A percentile compares a stretch with the other conserved stretches of the same genome.
phyloP scores from a whole-genome alignment of 2,888 invertebrate genomes.

The Saturnia japonica region DNA sequence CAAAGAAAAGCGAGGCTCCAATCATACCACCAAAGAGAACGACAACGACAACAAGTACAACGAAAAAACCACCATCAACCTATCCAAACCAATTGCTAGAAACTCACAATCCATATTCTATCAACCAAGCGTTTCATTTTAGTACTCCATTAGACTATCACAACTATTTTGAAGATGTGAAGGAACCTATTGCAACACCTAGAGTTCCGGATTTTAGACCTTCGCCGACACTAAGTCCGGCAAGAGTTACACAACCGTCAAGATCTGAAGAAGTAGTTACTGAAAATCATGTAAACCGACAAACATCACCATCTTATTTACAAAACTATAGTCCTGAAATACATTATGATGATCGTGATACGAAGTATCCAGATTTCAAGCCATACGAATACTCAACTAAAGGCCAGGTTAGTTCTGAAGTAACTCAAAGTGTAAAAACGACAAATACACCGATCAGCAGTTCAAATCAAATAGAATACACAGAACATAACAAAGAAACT shows the following conservation, averaged over 20 bases:
- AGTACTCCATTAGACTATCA: conserved; percentile 75
- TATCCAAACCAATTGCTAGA: conserved; percentile 69
- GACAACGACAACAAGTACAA: conserved; percentile 51
- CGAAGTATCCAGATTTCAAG: conserved; percentile 57
- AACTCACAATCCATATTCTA: conserved; percentile 76
- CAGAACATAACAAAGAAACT: conserved; percentile 43
- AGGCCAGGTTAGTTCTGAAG: conserved; percentile 42
- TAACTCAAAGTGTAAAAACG: conserved; percentile 33
- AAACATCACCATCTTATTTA: conserved; percentile 57
- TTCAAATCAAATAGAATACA: conserved; percentile 40
- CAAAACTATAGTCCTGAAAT: conserved; percentile 71
- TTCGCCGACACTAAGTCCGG: conserved; percentile 39
- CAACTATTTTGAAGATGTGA: conserved; percentile 66
- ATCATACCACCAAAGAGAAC: conserved; percentile 51
- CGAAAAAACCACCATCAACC: conserved; percentile 61
- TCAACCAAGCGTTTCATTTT: conserved; percentile 76
- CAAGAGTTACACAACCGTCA: conserved; percentile 38
- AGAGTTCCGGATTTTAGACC: conserved; percentile 40
- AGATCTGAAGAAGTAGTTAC: conserved; percentile 50
- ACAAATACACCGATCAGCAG: conserved; percentile 30
- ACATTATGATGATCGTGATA: conserved; percentile 59
- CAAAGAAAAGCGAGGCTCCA: conserved; percentile 49
- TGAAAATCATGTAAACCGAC: conserved; percentile 52
- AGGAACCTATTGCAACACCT: conserved; percentile 55
- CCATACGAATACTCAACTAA: conserved; percentile 54